Base-by-base conservation (phyloP, 2,113 vertebrate species). In the Sander lucioperca region DNA sequence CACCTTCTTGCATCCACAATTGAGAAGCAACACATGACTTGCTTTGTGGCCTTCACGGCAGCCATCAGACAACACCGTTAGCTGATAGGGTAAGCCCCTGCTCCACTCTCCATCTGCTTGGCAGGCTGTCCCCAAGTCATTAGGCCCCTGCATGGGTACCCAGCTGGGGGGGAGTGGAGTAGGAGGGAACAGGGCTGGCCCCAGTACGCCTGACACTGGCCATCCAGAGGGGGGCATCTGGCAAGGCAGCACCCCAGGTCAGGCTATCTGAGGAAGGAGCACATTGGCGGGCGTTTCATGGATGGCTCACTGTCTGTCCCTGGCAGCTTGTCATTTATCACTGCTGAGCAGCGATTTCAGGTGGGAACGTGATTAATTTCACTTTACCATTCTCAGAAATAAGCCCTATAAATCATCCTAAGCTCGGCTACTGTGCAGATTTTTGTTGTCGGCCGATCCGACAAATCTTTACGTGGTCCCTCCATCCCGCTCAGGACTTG, bases 361-460 rank as follows among this genome's bases (percentile, higher is more conserved):
- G 93, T 94, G 94, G 91, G 95, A 94, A 86, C 83, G 85, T 95
- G 95, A 96, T 96, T 95, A 95, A 96, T 96, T 95, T 95, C 88
- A 92, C 94, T 95, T 96, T 94, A 95, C 94, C 94, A 95, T 95
- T 94, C 95, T 95, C 92, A 95, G 95, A 96, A 96, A 96, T 95
- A 96, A 95, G 95, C 86, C 86, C 94, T 93, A 96, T 96, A 96
- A 96, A 96, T 96, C 95, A 96, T 94, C 83, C 88, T 86, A 92
- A 93, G 90, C 94, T 90, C 68, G 54, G 90, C 59, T 77, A 83
- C 84, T 82, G 93, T 72, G 85, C 78, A 78, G 83, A 77, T 89
- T 94, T 91, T 93, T 67, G 81, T 88, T 89, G 82, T 83, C 76
- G 76, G 78, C 87, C 88, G 39, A 79, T 91, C 86, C 95, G 94